phyloP scores from a whole-genome alignment of 2,113 vertebrate species.

The Spermophilus dauricus region DNA sequence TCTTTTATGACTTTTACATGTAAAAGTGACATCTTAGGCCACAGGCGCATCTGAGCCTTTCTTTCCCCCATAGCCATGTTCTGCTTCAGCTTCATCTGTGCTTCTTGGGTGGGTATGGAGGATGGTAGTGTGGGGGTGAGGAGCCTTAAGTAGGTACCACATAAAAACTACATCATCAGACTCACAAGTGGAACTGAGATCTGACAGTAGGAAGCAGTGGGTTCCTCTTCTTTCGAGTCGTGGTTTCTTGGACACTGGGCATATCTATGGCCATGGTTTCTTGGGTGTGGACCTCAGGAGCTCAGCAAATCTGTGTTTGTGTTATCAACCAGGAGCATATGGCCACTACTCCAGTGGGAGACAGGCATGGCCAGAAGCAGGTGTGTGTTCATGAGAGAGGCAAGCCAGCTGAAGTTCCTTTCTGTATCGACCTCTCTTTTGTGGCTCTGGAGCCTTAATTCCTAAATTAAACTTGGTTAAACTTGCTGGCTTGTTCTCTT shows the following conservation, averaged over 20 bases:
- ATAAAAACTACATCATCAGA: not conserved
- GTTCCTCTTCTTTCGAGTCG: not conserved
- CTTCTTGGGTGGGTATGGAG: not conserved
- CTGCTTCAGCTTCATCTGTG: not conserved
- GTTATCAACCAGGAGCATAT: rapidly evolving
- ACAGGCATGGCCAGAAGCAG: not conserved
- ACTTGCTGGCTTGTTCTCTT: not conserved
- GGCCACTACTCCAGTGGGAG: not conserved
- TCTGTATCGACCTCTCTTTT: not conserved
- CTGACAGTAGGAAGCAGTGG: not conserved
- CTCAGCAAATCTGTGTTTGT: not conserved
- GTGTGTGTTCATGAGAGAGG: rapidly evolving
- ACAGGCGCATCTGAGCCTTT: not conserved
- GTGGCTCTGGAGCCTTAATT: not conserved
- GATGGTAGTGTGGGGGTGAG: not conserved
- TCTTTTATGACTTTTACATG: not conserved
- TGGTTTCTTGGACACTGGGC: not conserved
- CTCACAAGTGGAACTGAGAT: not conserved
- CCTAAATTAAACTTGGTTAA: not conserved
- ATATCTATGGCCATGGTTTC: not conserved
- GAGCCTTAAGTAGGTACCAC: not conserved
- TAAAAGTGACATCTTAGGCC: not conserved
- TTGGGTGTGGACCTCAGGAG: not conserved
- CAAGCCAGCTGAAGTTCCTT: not conserved
- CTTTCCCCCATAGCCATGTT: not conserved